A percentile compares a stretch with the other conserved stretches of the same genome.
These are phyloP conservation scores for Piscicola geometra DNA, from an alignment of 2,888 invertebrate genomes.

Conservation along the genomic window DNA sequence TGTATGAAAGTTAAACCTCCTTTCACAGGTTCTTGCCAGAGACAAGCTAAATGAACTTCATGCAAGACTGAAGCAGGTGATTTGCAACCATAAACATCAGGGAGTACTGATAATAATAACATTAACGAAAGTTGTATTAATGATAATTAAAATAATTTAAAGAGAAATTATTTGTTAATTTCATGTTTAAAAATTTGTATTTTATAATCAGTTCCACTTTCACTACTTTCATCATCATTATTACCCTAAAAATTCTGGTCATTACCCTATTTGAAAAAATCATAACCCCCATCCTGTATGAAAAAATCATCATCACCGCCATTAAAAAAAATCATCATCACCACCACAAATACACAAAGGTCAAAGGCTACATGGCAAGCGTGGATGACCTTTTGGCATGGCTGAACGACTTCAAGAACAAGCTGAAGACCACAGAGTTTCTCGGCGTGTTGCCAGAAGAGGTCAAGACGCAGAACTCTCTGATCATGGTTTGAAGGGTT, in stretches of 20 bases:
- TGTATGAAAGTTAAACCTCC: no score
- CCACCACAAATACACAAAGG: constrained; percentile 44
- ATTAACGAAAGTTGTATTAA: background rate
- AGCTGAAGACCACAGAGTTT: constrained; percentile 51
- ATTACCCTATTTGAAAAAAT: no score
- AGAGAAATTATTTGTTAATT: background rate
- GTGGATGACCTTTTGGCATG: constrained; percentile 53
- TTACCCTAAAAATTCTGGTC: no score
- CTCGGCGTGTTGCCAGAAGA: constrained; percentile 55
- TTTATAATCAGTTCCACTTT: no score
- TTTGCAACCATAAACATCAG: no score
- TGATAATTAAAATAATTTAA: background rate
- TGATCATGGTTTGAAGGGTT: constrained; percentile 45
- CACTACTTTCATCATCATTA: no score
- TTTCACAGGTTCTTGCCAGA: constrained; percentile 44
- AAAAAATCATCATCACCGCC: no score
- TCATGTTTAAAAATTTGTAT: no score
- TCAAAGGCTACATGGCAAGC: constrained; percentile 54
- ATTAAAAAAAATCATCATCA: no score
- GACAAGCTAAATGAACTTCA: constrained; percentile 54
- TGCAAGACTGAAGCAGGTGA: constrained; percentile 52
- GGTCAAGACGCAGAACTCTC: constrained; percentile 51
- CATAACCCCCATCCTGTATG: no score
- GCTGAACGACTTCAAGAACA: constrained; percentile 50
- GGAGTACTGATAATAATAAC: no score